phyloP scores from a whole-genome alignment of 2,888 invertebrate species.

The Kryphioiulus occultus region DNA sequence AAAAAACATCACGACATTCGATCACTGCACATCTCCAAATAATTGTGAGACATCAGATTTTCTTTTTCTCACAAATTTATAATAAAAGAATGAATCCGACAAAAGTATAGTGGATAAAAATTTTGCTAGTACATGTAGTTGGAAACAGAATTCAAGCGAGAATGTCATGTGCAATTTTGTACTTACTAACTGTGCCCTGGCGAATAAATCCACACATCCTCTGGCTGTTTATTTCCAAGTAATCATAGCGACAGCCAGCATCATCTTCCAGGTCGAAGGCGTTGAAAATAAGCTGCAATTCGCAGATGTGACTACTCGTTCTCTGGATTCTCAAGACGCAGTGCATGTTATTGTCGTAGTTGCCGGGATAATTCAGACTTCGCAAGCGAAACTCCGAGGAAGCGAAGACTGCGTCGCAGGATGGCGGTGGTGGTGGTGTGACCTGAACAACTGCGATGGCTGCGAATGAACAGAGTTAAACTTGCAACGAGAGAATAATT shows the following conservation, averaged over 20 bases:
- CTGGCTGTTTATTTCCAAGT: constrained; percentile 56
- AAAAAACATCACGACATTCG: neutral
- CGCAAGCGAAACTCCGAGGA: constrained; percentile 56
- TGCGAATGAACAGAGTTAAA: neutral
- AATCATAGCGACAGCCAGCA: constrained; percentile 57
- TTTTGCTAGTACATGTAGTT: no score
- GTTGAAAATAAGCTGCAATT: constrained; percentile 56
- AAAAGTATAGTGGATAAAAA: no score
- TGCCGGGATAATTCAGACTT: constrained; percentile 56
- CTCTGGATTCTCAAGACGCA: constrained; percentile 55
- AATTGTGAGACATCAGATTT: no score
- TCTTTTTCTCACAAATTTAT: no score
- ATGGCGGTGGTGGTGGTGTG: constrained; percentile 39
- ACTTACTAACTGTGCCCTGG: constrained; percentile 54
- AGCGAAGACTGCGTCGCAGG: constrained; percentile 55
- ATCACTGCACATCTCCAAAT: neutral
- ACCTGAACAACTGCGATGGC: neutral
- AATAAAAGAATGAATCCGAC: no score
- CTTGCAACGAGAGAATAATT: no score
- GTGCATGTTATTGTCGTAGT: constrained; percentile 55
- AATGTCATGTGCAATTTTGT: neutral
- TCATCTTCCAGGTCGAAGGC: constrained; percentile 57
- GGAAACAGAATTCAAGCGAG: neutral
- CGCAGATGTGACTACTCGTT: constrained; percentile 55
- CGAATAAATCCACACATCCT: constrained; percentile 56